Percentiles rank a stretch among this genome's conserved stretches.
phyloP scores from a whole-genome alignment of 2,797 vertebrate species.

The Orientallactaga sibirica region DNA sequence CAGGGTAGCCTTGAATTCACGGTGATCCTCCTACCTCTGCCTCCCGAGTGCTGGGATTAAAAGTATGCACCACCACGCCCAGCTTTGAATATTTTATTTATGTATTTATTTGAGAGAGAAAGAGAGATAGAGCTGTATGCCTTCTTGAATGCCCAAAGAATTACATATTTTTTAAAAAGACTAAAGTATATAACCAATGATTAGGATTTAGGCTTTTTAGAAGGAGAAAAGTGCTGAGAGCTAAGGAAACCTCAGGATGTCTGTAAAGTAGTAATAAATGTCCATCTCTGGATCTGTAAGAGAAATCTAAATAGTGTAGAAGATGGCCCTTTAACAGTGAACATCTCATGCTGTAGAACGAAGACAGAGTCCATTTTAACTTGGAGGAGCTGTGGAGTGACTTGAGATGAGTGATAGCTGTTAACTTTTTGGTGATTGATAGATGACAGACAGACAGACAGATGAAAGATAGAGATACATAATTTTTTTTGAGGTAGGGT shows the following conservation, averaged over 20 bases:
- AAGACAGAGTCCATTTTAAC: not conserved
- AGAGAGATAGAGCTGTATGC: too few species aligned
- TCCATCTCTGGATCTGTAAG: not conserved
- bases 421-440: too few species aligned
- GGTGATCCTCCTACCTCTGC: too few species aligned
- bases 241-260: constrained; percentile 4
- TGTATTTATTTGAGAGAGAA: too few species aligned
- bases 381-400: constrained; percentile 21
- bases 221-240: not conserved
- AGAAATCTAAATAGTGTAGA: constrained; percentile 3
- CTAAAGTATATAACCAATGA: not conserved
- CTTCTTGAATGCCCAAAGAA: not conserved
- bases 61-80: too few species aligned
- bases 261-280: not conserved
- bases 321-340: not conserved
- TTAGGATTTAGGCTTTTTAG: not conserved
- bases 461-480: too few species aligned
- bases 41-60: too few species aligned
- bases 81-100: too few species aligned
- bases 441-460: too few species aligned
- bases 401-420: not conserved
- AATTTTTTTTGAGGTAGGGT: too few species aligned
- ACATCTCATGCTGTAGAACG: not conserved
- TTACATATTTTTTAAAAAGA: not conserved
- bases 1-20: too few species aligned